Evolutionary conservation across 1,140 invertebrate genomes (phyloP), one percentile per base, ranked within the genome.

Genomic region (Lycorma delicatula): DNA sequence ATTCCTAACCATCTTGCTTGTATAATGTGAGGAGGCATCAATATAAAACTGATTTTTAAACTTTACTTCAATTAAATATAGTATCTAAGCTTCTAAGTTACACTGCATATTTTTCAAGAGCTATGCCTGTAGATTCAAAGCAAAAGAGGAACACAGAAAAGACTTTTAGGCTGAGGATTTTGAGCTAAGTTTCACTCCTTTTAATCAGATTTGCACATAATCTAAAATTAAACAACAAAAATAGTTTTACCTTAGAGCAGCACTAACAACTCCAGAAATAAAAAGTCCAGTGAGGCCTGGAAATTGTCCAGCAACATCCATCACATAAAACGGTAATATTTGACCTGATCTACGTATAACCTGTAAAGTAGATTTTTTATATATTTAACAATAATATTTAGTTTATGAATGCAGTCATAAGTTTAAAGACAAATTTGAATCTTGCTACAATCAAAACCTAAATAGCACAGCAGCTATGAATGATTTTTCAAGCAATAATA

Each of bases 231-330:
- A 46, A 6, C 7, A 9, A 20, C 7, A 7, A 28, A 28, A 28
- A 7, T n/a, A n/a, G n/a, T n/a, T 11, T 54, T 68, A 78, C 76
- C 81, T 83, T 23, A 87, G 67, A 20, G 82, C 82, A 22, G 82
- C 84, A 65, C 81, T 82, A 54, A 86, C 84, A 1, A 87, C 75
- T 51, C 81, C 81, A 31, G 83, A 81, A 4, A 85, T 76, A 63
- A 86, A 85, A 1, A 86, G 53, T 1, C 84, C 84, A 3, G 83
- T 79, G 58, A 86, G 64, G 11, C 81, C 81, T 1, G 73, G 71
- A 26, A 79, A 64, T 20, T 77, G 63, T 2, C 73, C 74, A 18
- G 81, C 71, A 36, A 81, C 77, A 58, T 84, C 77, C 76, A 84
- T 80, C 1, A 85, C 79, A 66, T 81, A 85, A 61, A 77, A 78